Base-by-base conservation (phyloP, 2,888 invertebrate genomes). In the Epirrita christyi region DNA sequence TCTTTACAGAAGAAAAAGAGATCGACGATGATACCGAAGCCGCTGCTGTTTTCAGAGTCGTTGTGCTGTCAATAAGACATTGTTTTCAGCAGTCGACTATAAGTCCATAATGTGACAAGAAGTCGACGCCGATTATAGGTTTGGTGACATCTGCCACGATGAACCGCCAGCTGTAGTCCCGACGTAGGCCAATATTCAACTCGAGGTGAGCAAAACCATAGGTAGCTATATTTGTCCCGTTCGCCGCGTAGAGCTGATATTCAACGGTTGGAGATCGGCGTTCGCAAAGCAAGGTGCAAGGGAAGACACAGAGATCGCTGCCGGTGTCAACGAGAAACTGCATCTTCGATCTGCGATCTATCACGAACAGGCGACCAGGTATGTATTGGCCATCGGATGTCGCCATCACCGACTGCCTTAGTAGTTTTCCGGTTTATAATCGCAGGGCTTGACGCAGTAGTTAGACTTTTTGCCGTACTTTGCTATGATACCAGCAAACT, bases 401-500 rank as follows among this genome's bases (percentile, higher is more conserved):
- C 67, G 65, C 64, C 63, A 56, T 58, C 57, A 61, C 34, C 37
- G 64, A 61, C 45, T 49, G 61, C 62, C 59, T 34, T 14, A 8
- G 6, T 28, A 32, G 62, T 62, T 65, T 57, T 36, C 63, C 52
- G 58, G 47, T 28, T 49, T 52, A n/a, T 28, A 64, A 36, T 61
- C 60, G 36, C 59, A 59, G 0, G 71, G 71, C 9, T 38, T 36
- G 0, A 48, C 7, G 53, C 71, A 68, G n/a, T 38, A 59, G 0
- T 28, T 21, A 0, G 64, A 67, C 0, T 57, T 29, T 0, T 9
- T 10, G 0, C 60, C 64, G n/a, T 41, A 59, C 29, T 61, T n/a
- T 66, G 1, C 6, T 3, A 15, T 72, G 72, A 48, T 72, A 69
- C 67, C 69, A 70, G 29, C 67, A 68, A 0, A 67, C 0, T 0